Percentiles rank a stretch among this genome's conserved stretches.
Evolutionary conservation across 1,140 invertebrate genomes (phyloP).

Genomic region (Arctopsyche grandis): DNA sequence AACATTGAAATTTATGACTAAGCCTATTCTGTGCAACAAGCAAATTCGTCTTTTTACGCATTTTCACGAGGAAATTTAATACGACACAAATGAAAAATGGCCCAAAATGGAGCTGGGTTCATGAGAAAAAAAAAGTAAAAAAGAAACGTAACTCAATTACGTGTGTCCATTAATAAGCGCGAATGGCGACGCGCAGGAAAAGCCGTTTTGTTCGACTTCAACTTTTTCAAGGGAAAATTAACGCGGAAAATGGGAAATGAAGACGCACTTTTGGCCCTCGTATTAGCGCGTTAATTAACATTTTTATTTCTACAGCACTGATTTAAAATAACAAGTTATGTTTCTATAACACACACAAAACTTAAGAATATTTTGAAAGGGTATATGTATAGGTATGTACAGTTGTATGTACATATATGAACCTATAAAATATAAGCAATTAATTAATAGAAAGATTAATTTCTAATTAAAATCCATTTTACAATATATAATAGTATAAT

Average conservation of each 20-base stretch:
- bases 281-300: neutral
- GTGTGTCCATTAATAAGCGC: slow-evolving; percentile 24
- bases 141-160: slow-evolving; percentile 30
- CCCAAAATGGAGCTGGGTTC: neutral
- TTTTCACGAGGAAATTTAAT: neutral
- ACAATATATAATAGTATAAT: no score
- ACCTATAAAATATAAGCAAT: no score
- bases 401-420: no score
- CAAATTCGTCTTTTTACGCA: no score
- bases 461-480: no score
- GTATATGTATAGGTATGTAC: no score
- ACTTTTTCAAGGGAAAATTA: neutral
- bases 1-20: no score
- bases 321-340: no score
- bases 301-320: neutral
- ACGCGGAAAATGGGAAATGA: neutral
- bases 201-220: neutral
- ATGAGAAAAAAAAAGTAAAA: neutral
- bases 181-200: slow-evolving; percentile 8
- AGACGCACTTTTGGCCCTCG: neutral
- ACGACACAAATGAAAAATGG: slow-evolving; percentile 11
- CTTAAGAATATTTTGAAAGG: no score
- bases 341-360: no score
- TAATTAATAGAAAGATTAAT: no score
- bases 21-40: no score